Conservation (phyloP, 2,888 invertebrate species). For the Mythimna ferrago region DNA sequence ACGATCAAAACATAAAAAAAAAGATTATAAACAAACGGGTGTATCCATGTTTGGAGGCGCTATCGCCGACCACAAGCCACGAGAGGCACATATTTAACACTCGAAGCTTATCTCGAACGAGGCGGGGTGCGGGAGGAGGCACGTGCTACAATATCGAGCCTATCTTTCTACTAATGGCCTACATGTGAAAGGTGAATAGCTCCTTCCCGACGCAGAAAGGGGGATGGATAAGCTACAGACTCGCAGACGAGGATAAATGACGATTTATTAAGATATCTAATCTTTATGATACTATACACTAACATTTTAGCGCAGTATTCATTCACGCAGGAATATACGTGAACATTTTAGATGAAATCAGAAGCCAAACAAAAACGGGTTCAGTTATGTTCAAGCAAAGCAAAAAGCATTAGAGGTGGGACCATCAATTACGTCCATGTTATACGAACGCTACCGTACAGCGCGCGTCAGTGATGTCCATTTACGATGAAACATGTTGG, state of each 20-base stretch:
- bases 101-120: slow-evolving; percentile 82
- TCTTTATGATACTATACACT: slow-evolving; percentile 59
- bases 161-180: slow-evolving; percentile 88
- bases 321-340: slow-evolving; percentile 35
- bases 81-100: slow-evolving; percentile 84
- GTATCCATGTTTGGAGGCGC: slow-evolving; percentile 72
- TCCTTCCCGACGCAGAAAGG: slow-evolving; percentile 78
- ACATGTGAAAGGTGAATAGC: slow-evolving; percentile 88
- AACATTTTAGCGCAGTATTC: slow-evolving; percentile 30
- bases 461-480: slow-evolving; percentile 81
- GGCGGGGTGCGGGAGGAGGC: slow-evolving; percentile 72
- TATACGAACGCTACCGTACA: slow-evolving; percentile 60
- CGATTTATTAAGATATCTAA: slow-evolving; percentile 75
- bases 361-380: slow-evolving; percentile 34
- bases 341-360: slow-evolving; percentile 43
- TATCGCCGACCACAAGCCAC: slow-evolving; percentile 77
- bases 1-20: slow-evolving; percentile 65
- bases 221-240: slow-evolving; percentile 71
- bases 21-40: slow-evolving; percentile 68
- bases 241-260: slow-evolving; percentile 75
- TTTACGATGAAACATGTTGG: slow-evolving; percentile 86
- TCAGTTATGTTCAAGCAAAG: slow-evolving; percentile 43
- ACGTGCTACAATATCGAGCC: slow-evolving; percentile 84
- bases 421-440: slow-evolving; percentile 59
- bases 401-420: slow-evolving; percentile 58